These are phyloP conservation scores for Montipora foliosa DNA, from an alignment of 64 coral and sea anemone genomes.

Conservation along the genomic window DNA sequence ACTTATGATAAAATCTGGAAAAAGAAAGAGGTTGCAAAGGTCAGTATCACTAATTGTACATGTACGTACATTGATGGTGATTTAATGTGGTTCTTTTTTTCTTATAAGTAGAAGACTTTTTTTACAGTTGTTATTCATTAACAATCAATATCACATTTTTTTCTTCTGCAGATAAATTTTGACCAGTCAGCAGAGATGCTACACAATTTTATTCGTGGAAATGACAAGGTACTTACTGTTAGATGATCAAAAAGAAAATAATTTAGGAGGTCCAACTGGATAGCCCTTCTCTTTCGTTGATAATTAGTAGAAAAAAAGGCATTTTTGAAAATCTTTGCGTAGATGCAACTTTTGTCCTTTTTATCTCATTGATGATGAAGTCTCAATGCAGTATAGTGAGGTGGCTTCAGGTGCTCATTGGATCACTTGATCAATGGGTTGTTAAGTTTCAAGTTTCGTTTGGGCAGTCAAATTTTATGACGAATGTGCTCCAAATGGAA, in stretches of 20 bases:
- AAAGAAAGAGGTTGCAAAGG: conserved; percentile 95
- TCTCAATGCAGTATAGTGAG: too few relatives aligned
- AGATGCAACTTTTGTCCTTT: neutral
- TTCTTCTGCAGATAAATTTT: conserved; percentile 85
- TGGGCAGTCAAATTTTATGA: too few relatives aligned
- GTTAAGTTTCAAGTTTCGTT: too few relatives aligned
- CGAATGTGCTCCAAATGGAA: too few relatives aligned
- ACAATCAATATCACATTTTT: neutral
- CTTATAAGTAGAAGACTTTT: too few relatives aligned
- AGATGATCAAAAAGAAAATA: too few relatives aligned
- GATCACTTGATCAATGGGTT: too few relatives aligned
- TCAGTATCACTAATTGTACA: neutral
- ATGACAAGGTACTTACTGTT: conserved; percentile 80
- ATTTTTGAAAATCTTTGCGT: too few relatives aligned
- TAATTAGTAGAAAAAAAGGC: neutral
- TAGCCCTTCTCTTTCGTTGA: neutral
- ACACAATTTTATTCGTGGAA: conserved; percentile 98
- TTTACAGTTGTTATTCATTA: too few relatives aligned
- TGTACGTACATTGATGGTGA: too few relatives aligned
- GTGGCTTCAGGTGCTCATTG: too few relatives aligned
- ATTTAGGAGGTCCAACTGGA: neutral
- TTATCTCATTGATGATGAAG: neutral
- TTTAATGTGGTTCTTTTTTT: neutral
- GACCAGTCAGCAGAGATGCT: conserved; percentile 64
- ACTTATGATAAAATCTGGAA: conserved; percentile 99